Evolutionary conservation across 2,113 vertebrate genomes (phyloP).

Genomic region (Ceyx cyanopectus): DNA sequence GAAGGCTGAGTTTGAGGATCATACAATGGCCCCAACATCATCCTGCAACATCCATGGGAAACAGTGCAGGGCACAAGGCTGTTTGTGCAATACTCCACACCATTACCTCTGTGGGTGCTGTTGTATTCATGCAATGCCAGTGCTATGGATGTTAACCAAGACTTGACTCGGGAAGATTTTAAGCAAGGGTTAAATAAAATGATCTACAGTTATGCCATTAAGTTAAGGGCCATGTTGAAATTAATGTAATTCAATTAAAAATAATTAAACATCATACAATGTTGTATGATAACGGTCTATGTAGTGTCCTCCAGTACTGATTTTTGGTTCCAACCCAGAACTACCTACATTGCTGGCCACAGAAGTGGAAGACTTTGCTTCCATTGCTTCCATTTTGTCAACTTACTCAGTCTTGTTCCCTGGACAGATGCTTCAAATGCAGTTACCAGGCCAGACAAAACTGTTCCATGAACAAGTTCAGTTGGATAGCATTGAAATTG

Average conservation of each 20-base stretch:
- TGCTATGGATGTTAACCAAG: not conserved
- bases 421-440: not conserved
- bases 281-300: too few species aligned
- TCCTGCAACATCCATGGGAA: not conserved
- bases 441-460: not conserved
- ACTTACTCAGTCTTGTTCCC: not conserved
- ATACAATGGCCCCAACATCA: not conserved
- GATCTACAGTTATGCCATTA: rapidly evolving
- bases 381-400: not conserved
- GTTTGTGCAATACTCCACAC: not conserved
- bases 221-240: not conserved
- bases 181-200: not conserved
- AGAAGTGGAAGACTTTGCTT: not conserved
- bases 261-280: not conserved
- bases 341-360: not conserved
- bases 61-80: rapidly evolving
- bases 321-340: not conserved
- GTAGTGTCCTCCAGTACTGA: not conserved
- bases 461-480: not conserved
- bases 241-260: not conserved
- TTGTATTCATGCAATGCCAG: not conserved
- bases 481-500: not conserved
- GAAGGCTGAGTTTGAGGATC: not conserved
- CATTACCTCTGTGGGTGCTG: rapidly evolving
- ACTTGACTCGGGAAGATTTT: not conserved